Conservation (phyloP, 2,797 vertebrate genomes). For the Trachurus trachurus region DNA sequence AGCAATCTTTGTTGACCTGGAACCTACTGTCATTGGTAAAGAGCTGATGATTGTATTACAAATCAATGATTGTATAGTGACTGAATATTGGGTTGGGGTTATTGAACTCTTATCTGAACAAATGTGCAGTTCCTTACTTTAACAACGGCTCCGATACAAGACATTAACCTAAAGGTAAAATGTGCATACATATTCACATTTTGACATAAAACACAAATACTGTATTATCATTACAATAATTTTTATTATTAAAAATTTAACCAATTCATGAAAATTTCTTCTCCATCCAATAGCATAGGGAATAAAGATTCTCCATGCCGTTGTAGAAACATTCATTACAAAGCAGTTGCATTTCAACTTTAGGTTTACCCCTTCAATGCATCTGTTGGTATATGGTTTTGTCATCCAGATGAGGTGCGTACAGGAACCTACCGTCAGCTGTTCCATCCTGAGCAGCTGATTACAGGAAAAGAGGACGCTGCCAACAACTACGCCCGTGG, state of each 20-base stretch:
- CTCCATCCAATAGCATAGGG: too few species aligned
- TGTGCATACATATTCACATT: too few species aligned
- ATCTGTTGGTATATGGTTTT: not conserved
- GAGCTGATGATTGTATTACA: not conserved
- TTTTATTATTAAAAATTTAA: too few species aligned
- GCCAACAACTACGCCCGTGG: conserved; percentile 88
- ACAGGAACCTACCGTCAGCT: conserved; percentile 85
- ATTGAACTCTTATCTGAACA: too few species aligned
- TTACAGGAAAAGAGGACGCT: conserved; percentile 88
- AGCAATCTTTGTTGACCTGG: conserved; percentile 86
- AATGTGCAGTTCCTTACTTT: too few species aligned
- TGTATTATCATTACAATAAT: too few species aligned
- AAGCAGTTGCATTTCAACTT: not conserved
- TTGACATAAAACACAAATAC: too few species aligned
- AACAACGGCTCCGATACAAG: too few species aligned
- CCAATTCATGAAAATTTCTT: too few species aligned
- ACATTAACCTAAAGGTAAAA: too few species aligned
- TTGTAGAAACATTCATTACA: conserved; percentile 58
- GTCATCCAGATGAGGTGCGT: conserved; percentile 80
- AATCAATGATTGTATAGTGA: not conserved
- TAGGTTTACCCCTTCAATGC: not conserved
- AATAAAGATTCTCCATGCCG: conserved; percentile 7
- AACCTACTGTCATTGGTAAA: conserved; percentile 85
- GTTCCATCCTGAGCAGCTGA: conserved; percentile 87
- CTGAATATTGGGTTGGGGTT: too few species aligned